These are phyloP conservation scores for Caenorhabditis sulstoni DNA, from an alignment of 2,888 invertebrate species.

Conservation along the genomic window DNA sequence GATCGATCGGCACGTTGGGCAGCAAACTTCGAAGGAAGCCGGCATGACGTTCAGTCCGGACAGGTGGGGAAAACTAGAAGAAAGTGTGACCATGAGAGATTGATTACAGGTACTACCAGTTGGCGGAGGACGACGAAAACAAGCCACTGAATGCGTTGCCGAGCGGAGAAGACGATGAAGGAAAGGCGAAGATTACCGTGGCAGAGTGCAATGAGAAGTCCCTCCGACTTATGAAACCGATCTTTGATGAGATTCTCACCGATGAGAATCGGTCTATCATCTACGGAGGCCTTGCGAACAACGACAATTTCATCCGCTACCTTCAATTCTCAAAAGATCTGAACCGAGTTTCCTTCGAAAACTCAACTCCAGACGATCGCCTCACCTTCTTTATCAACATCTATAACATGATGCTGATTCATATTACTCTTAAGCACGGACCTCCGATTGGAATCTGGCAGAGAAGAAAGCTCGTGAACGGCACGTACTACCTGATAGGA, in stretches of 20 bases:
- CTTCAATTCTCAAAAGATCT: conserved; percentile 80
- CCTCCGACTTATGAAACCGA: conserved; percentile 80
- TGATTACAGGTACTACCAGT: conserved; percentile 53
- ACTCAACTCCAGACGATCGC: conserved; percentile 70
- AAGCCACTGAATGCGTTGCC: conserved; percentile 79
- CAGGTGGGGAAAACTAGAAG: conserved; percentile 47
- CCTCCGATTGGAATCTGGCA: conserved; percentile 82
- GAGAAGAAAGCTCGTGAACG: conserved; percentile 82
- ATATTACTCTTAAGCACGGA: conserved; percentile 82
- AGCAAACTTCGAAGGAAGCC: conserved; percentile 66
- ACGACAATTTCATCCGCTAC: conserved; percentile 81
- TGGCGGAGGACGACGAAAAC: conserved; percentile 81
- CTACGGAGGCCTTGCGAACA: conserved; percentile 81
- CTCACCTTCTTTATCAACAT: conserved; percentile 83
- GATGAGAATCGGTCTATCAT: conserved; percentile 81
- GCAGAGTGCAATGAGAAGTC: conserved; percentile 81
- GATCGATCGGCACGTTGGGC: conserved; percentile 80
- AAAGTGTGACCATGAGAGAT: not conserved
- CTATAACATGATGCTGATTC: conserved; percentile 83
- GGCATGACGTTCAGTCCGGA: conserved; percentile 72
- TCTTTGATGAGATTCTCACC: conserved; percentile 81
- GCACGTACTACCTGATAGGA: conserved; percentile 82
- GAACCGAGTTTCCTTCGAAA: conserved; percentile 76
- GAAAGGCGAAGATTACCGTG: conserved; percentile 51
- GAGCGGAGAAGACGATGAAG: conserved; percentile 15